These are phyloP conservation scores for Gallinago stenura DNA, from an alignment of 2,797 vertebrate genomes.

Conservation along the genomic window DNA sequence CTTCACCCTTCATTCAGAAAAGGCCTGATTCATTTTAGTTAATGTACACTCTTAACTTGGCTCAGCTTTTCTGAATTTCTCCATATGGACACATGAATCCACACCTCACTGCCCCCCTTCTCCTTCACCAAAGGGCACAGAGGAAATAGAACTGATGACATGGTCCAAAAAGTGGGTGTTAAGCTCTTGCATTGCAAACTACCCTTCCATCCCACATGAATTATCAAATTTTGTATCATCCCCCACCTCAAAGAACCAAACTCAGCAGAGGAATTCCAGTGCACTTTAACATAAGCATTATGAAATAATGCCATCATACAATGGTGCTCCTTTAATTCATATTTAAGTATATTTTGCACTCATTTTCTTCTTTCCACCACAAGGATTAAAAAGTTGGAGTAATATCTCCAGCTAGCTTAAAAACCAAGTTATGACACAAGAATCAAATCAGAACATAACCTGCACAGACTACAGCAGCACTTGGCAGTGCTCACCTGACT, in stretches of 20 bases:
- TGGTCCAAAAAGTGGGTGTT: not conserved
- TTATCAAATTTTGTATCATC: not conserved
- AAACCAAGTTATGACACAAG: not conserved
- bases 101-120: not conserved
- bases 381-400: not conserved
- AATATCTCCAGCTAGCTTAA: not conserved
- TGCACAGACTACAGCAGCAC: not conserved
- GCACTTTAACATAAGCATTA: not conserved
- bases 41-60: accelerated
- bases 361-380: not conserved
- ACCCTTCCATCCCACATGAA: not conserved
- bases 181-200: not conserved
- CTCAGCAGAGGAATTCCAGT: not conserved
- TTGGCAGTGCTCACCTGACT: not conserved
- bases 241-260: not conserved
- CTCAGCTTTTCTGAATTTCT: not conserved
- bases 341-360: not conserved
- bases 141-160: not conserved
- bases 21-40: not conserved
- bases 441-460: not conserved
- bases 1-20: not conserved
- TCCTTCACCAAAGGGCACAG: not conserved
- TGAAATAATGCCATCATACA: not conserved
- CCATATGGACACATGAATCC: not conserved
- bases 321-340: not conserved